A percentile compares a stretch with the other conserved stretches of the same genome.
Conservation (phyloP, 2,888 invertebrate species). For the Xestia rhomboidea region DNA sequence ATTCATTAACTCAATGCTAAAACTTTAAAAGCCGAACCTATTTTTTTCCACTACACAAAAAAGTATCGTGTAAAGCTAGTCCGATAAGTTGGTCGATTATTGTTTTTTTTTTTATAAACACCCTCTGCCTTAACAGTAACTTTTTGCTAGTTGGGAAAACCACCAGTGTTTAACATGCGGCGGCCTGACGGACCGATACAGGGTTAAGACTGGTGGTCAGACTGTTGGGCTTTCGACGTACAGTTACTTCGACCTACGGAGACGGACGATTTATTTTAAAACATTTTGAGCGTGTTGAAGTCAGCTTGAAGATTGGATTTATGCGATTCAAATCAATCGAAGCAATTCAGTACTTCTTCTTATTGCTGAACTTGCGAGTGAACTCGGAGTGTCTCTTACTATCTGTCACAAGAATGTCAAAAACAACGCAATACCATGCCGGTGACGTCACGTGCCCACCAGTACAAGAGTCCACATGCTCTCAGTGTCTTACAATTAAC, state of each 20-base stretch:
- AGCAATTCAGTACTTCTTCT: background rate
- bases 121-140: background rate
- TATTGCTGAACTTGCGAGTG: conserved; percentile 5
- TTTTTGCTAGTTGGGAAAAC: background rate
- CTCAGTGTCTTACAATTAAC: conserved; percentile 81
- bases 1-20: background rate
- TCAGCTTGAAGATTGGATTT: background rate
- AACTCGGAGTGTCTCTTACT: background rate
- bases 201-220: background rate
- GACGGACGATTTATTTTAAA: too few species aligned
- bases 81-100: background rate
- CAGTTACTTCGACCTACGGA: too few species aligned
- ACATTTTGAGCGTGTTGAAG: background rate
- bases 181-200: background rate
- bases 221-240: background rate
- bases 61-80: background rate
- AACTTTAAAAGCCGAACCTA: too few species aligned
- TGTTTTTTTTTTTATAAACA: background rate
- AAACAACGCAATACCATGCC: conserved; percentile 31
- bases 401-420: conserved; percentile 5
- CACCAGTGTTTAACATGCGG: background rate
- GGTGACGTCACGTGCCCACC: conserved; percentile 54
- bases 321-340: background rate
- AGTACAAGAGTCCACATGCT: conserved; percentile 53
- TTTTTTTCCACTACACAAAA: background rate